These are phyloP conservation scores for Tetramorium parvispinum DNA, from an alignment of 1,140 invertebrate species.

Conservation along the genomic window DNA sequence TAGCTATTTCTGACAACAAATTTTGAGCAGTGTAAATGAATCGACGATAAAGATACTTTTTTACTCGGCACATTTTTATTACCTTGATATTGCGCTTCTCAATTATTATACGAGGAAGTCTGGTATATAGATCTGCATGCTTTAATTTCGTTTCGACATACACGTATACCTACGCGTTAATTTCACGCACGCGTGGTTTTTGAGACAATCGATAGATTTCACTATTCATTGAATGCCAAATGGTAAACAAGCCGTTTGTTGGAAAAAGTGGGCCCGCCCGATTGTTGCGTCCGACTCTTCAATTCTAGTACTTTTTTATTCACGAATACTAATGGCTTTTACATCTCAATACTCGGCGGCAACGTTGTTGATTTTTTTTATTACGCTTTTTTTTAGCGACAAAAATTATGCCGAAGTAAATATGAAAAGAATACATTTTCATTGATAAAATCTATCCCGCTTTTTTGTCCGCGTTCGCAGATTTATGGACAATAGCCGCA, in stretches of 20 bases:
- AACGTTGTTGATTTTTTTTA: conserved; percentile 9
- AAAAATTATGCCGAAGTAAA: conserved; percentile 2
- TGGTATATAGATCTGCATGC: not conserved
- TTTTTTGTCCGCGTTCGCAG: not conserved
- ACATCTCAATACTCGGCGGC: not conserved
- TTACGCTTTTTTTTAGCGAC: not conserved
- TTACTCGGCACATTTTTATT: not conserved
- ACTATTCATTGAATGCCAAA: conserved; percentile 18
- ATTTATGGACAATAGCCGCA: not conserved
- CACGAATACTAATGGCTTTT: not conserved
- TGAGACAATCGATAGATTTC: conserved; percentile 11
- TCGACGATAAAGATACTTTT: not conserved
- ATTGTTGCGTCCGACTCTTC: not conserved
- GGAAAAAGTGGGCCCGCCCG: not conserved
- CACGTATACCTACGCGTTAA: not conserved
- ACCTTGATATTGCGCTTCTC: not conserved
- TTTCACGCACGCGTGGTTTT: not conserved
- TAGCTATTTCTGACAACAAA: not conserved
- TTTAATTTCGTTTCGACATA: not conserved
- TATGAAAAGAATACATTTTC: conserved; percentile 36
- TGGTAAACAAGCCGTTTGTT: conserved; percentile 11
- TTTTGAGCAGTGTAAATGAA: not conserved
- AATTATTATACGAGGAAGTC: not conserved
- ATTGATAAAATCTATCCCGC: not conserved
- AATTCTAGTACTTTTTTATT: conserved; percentile 25